phyloP scores from a whole-genome alignment of 2,113 vertebrate species.

The Onychorhynchus coronatus region DNA sequence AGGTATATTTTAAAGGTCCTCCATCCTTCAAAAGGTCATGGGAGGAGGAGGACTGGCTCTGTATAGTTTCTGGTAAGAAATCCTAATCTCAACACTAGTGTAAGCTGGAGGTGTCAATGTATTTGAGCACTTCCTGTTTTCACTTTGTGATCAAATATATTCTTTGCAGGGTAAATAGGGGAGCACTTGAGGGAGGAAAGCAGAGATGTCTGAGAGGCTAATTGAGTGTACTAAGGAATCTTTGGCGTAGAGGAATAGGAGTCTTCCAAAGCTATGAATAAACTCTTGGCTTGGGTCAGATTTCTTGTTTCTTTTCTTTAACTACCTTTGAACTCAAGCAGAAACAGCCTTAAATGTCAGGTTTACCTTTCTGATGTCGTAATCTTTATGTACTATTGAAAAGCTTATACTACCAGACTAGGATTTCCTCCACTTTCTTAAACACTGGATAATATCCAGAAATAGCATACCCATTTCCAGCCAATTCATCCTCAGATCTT shows the following conservation, averaged over 20 bases:
- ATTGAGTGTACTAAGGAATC: conserved; percentile 84
- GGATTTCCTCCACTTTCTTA: conserved; percentile 86
- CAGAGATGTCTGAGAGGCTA: conserved; percentile 81
- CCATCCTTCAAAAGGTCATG: neutral
- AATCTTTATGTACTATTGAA: conserved; percentile 88
- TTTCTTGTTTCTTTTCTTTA: conserved; percentile 77
- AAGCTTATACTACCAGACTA: conserved; percentile 87
- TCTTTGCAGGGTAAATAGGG: conserved; percentile 84
- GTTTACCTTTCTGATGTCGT: conserved; percentile 92
- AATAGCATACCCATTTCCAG: conserved; percentile 70
- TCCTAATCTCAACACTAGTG: conserved; percentile 63
- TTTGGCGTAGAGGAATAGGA: conserved; percentile 75
- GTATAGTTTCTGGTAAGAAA: conserved; percentile 58
- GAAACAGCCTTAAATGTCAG: conserved; percentile 83
- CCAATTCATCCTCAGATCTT: conserved; percentile 62
- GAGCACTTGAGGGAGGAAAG: conserved; percentile 82
- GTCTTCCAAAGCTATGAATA: conserved; percentile 76
- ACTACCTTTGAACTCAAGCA: conserved; percentile 79
- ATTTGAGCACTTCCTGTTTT: conserved; percentile 93
- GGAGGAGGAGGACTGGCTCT: neutral
- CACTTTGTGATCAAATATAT: conserved; percentile 84
- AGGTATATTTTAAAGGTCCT: conserved; percentile 50
- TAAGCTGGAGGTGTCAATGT: conserved; percentile 83
- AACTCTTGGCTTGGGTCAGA: conserved; percentile 60
- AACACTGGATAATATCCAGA: conserved; percentile 84